These are phyloP conservation scores for Mystacornis crossleyi DNA, from an alignment of 2,113 vertebrate genomes.

Conservation along the genomic window DNA sequence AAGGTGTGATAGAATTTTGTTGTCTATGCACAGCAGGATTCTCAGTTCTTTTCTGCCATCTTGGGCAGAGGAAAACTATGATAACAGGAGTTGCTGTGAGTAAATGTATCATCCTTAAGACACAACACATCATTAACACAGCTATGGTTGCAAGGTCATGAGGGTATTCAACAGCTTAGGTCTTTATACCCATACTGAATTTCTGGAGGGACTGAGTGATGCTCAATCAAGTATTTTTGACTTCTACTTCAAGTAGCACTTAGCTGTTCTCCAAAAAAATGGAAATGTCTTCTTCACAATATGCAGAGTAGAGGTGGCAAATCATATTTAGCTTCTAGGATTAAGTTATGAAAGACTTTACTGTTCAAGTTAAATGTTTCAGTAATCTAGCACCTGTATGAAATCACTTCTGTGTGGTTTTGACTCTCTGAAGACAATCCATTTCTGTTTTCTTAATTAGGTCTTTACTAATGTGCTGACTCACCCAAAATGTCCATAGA, in stretches of 20 bases:
- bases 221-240: neutral
- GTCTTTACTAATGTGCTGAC: slow-evolving; percentile 46
- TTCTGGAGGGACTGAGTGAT: neutral
- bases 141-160: neutral
- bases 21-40: neutral
- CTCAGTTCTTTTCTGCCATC: neutral
- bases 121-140: neutral
- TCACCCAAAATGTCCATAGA: slow-evolving; percentile 85
- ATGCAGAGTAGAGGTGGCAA: neutral
- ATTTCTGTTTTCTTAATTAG: slow-evolving; percentile 67
- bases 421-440: neutral
- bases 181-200: neutral
- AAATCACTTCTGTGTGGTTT: neutral
- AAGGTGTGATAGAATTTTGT: neutral
- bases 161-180: neutral
- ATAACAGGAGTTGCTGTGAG: neutral
- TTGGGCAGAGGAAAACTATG: neutral
- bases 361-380: neutral
- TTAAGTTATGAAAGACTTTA: neutral
- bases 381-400: neutral
- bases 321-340: neutral
- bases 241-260: neutral
- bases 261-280: neutral
- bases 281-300: neutral
- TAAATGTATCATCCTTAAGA: neutral